These are phyloP conservation scores for Ceratothoa steindachneri DNA, from an alignment of 2,888 invertebrate genomes.

Conservation along the genomic window DNA sequence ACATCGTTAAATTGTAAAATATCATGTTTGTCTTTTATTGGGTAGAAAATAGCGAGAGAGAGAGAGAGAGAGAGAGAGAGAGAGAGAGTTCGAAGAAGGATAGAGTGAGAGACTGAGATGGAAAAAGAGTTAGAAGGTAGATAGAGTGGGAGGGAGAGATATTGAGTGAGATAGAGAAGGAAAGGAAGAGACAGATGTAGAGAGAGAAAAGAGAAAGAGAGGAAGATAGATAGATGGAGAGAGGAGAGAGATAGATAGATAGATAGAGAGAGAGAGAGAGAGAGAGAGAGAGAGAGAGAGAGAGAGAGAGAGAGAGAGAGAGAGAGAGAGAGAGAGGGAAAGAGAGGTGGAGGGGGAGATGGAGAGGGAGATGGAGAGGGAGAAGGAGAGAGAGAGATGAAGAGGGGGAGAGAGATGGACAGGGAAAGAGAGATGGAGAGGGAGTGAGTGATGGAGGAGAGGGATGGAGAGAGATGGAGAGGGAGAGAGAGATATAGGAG, in stretches of 20 bases:
- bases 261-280: not conserved
- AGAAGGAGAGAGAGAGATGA: not conserved
- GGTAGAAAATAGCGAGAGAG: no score
- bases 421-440: not conserved
- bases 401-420: not conserved
- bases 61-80: no score
- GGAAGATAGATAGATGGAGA: no score
- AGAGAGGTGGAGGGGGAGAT: not conserved
- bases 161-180: constrained; percentile 6
- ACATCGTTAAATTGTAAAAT: no score
- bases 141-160: not conserved
- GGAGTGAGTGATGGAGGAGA: no score
- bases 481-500: no score
- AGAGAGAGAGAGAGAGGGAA: not conserved
- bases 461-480: no score
- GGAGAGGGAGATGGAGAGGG: not conserved
- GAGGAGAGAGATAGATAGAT: no score
- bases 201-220: not conserved
- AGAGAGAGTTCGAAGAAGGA: no score
- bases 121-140: not conserved
- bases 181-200: not conserved
- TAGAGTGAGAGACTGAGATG: not conserved
- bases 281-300: not conserved
- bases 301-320: not conserved
- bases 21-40: no score